Evolutionary conservation across 2,888 invertebrate genomes (phyloP), one percentile per base, ranked within the genome.

Genomic region (Ctenicera cuprea): DNA sequence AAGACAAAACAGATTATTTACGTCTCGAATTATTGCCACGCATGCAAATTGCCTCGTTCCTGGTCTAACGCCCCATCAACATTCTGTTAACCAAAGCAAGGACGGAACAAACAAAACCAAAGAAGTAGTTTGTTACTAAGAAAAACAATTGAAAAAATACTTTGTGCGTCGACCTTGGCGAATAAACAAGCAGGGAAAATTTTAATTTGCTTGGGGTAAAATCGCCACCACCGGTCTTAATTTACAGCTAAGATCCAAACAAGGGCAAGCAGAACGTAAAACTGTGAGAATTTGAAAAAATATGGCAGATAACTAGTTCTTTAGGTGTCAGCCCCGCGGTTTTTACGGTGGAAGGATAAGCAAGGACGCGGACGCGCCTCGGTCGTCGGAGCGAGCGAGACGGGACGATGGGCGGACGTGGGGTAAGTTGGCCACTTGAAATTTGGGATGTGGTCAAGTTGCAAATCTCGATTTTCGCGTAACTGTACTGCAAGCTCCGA

Each of bases 391-490:
- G 37, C 61, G 59, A 77, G 71, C 30, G 76, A 77, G 75, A 73
- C 45, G 62, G 59, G 26, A 9, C 22, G 59, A n/a, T 9, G 37
- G 41, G 70, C 67, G 11, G 73, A 77, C 78, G 78, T 77, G 63
- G 77, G 76, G 76, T 77, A 71, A 77, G 68, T 78, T 75, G 76
- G 74, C 72, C 77, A 76, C 76, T 71, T 76, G 75, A 78, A 78
- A 77, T 78, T 78, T 78, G 77, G 78, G 78, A 78, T 77, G 77
- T 77, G 77, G 77, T 76, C 78, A 77, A 82, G 82, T 84, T 83
- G 84, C 84, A 84, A 85, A 86, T 85, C 86, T 85, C 82, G 84
- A 85, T 85, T 86, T 85, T 85, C 85, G 84, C 83, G 82, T 86
- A 85, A 86, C 85, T 85, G 86, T 85, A 86, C 84, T 80, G 81